Evolutionary conservation across 2,888 invertebrate species (phyloP).

Genomic region (Odontomyia ornata): DNA sequence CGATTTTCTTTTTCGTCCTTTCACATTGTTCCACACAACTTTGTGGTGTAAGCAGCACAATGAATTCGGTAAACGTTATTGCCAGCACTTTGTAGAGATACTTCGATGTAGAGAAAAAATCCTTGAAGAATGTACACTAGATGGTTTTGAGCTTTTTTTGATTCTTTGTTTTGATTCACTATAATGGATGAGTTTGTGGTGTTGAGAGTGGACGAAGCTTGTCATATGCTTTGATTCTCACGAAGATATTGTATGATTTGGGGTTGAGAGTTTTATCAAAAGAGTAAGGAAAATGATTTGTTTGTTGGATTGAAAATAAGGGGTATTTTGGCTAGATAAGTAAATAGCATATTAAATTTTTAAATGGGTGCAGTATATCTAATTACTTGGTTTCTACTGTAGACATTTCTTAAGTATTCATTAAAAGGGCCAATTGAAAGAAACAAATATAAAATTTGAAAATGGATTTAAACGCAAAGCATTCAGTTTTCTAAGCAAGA

Average conservation of each 20-base stretch:
- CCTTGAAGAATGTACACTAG: slow-evolving; percentile 6
- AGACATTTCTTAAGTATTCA: too few relatives aligned
- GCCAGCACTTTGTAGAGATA: background rate
- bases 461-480: too few relatives aligned
- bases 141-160: background rate
- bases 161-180: background rate
- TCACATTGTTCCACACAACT: background rate
- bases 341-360: too few relatives aligned
- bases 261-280: background rate
- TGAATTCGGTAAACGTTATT: background rate
- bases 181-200: background rate
- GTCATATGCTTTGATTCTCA: slow-evolving; percentile 29
- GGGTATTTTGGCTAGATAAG: background rate
- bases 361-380: too few relatives aligned
- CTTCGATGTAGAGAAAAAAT: background rate
- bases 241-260: slow-evolving; percentile 33
- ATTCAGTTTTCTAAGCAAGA: too few relatives aligned
- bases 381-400: too few relatives aligned
- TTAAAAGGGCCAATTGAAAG: too few relatives aligned
- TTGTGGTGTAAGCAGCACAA: background rate
- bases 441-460: too few relatives aligned
- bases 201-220: background rate
- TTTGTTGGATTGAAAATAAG: background rate
- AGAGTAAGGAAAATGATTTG: background rate
- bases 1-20: slow-evolving; percentile 8